Conservation (phyloP, 2,113 vertebrate genomes). For the Phalacrocorax carbo region DNA sequence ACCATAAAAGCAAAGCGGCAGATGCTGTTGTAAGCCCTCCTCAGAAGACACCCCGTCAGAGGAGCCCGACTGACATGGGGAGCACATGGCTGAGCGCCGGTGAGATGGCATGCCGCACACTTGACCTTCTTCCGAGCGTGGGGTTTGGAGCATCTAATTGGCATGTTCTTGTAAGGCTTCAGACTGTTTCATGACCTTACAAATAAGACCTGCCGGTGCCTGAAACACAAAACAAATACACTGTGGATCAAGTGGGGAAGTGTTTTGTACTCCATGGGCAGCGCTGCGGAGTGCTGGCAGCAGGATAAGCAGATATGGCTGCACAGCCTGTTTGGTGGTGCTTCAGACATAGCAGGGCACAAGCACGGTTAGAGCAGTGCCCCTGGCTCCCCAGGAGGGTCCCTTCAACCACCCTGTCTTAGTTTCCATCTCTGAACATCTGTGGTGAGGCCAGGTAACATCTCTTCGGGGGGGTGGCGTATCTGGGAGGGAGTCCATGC, state of each 20-base stretch:
- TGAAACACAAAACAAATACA: background rate
- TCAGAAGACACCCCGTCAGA: background rate
- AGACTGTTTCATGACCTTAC: background rate
- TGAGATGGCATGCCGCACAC: accelerated
- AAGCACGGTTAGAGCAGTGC: background rate
- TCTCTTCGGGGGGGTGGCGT: background rate
- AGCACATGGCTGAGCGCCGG: accelerated
- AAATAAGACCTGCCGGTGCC: background rate
- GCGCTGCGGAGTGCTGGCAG: accelerated
- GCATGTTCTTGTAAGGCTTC: background rate
- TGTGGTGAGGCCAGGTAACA: background rate
- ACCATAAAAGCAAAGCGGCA: accelerated
- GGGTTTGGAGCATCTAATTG: background rate
- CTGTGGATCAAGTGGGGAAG: accelerated
- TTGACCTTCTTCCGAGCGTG: background rate
- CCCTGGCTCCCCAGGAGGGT: accelerated
- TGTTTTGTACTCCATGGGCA: accelerated
- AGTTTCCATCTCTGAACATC: background rate
- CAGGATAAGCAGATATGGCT: background rate
- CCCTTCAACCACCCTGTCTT: background rate
- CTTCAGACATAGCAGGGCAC: background rate
- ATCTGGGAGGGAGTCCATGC: background rate
- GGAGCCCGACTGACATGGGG: accelerated
- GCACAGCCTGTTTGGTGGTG: too few relatives aligned
- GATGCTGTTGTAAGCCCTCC: background rate